A percentile compares a stretch with the other conserved stretches of the same genome.
phyloP scores from a whole-genome alignment of 2,113 vertebrate genomes.

The Mesitornis unicolor region DNA sequence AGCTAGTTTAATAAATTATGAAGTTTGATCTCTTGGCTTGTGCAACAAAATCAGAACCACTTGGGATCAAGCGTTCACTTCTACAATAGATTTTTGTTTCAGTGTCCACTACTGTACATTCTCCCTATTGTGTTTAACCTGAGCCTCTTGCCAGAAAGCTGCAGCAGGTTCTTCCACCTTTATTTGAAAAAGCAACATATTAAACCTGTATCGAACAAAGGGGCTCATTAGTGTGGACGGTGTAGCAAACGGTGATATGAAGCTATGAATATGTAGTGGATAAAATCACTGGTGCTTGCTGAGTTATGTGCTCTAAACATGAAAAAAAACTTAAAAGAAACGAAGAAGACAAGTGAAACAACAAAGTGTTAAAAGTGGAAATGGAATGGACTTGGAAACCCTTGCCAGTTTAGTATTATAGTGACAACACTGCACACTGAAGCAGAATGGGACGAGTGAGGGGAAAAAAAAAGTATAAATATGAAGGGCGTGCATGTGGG shows the following conservation, averaged over 20 bases:
- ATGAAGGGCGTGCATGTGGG: not conserved
- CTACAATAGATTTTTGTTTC: not conserved
- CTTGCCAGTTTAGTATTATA: constrained; percentile 76
- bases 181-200: constrained; percentile 24
- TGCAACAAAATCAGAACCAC: not conserved
- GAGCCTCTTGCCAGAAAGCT: constrained; percentile 74
- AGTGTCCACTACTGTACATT: not conserved
- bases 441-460: constrained; percentile 54
- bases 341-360: constrained; percentile 70
- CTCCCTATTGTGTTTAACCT: constrained; percentile 34
- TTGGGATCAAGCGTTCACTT: not conserved
- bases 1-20: not conserved
- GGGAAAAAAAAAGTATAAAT: not conserved
- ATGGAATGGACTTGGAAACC: constrained; percentile 72
- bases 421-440: constrained; percentile 57
- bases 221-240: constrained; percentile 57
- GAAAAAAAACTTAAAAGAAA: constrained; percentile 49
- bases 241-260: constrained; percentile 48
- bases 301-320: constrained; percentile 65
- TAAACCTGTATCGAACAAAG: constrained; percentile 50
- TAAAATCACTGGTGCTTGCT: constrained; percentile 50
- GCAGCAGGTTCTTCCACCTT: constrained; percentile 62
- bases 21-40: constrained; percentile 1
- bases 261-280: constrained; percentile 35
- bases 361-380: constrained; percentile 75